Base-by-base conservation (phyloP, 2,113 vertebrate genomes). In the Catagonus wagneri region DNA sequence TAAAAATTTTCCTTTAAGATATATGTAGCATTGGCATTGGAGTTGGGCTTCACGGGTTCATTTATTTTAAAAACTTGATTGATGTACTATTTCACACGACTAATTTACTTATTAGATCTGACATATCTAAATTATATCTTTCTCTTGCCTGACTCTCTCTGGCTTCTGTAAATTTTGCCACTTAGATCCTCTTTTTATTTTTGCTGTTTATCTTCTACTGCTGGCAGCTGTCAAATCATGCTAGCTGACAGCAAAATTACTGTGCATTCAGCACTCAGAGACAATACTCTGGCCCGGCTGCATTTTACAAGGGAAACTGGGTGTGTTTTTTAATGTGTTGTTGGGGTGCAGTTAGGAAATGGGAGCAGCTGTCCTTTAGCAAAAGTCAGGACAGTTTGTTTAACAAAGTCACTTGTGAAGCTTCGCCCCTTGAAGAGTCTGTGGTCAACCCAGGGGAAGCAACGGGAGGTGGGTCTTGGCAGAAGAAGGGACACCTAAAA, bases 231-330 rank as follows among this genome's bases (percentile, higher is more conserved):
- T 97, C 97, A 98, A 93, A 97, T 94, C 95, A 93, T 92, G 96
- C 96, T 96, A 93, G 74, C 71, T 98, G 98, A 98, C 98, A 97
- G 97, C 93, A 98, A 98, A 98, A 98, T 98, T 97, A 97, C 79
- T 89, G 97, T 94, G 94, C 97, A 75, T 88, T 98, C 95, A 93
- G 75, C 81, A 91, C 60, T 84, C 93, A 89, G 96, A 84, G 98
- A 97, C 97, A 98, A 85, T 97, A 23, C 80, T 90, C 92, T 97
- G 91, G 91, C 96, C 97, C 92, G 95, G 96, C 96, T 96, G 97
- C 78, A 87, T 98, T 98, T 98, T 76, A 93, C 25, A 15, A 97
- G 97, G 94, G 65, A 97, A 96, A 80, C 94, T 81, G 85, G 69
- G 0, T 96, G 89, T 93, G 89, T 97, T 98, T 98, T 20, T 96